These are phyloP conservation scores for Drosophila sucinea DNA, from an alignment of 1,140 invertebrate species.

Conservation along the genomic window DNA sequence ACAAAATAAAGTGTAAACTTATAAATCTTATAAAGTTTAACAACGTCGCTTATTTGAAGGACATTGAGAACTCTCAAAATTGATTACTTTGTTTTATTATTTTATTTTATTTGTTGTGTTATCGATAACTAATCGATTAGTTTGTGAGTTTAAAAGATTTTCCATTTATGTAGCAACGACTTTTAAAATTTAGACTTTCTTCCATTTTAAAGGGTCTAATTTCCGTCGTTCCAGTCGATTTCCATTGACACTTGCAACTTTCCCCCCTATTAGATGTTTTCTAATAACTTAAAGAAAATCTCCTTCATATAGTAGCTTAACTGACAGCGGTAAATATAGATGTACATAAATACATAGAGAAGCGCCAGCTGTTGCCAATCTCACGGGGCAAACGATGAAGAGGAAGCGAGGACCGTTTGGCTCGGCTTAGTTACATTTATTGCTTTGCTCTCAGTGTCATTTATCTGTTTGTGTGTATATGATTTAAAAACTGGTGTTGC, in stretches of 20 bases:
- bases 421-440: constrained; percentile 4
- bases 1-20: no score
- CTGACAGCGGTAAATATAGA: not conserved
- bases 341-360: not conserved
- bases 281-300: not conserved
- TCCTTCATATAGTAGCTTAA: constrained; percentile 8
- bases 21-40: no score
- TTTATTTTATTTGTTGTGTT: no score
- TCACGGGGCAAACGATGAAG: not conserved
- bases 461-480: not conserved
- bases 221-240: no score
- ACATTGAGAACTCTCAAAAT: no score
- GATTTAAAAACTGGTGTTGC: constrained; percentile 6
- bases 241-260: not conserved
- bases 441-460: constrained; percentile 1
- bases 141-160: no score
- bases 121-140: no score
- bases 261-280: not conserved
- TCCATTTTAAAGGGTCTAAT: no score
- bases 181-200: no score
- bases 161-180: no score
- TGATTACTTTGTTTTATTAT: no score
- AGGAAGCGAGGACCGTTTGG: not conserved
- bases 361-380: constrained; percentile 10
- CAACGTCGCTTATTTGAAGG: no score